Percentiles rank a stretch among this genome's conserved stretches.
Evolutionary conservation across 2,113 vertebrate genomes (phyloP).

Genomic region (Myotis lucifugus): DNA sequence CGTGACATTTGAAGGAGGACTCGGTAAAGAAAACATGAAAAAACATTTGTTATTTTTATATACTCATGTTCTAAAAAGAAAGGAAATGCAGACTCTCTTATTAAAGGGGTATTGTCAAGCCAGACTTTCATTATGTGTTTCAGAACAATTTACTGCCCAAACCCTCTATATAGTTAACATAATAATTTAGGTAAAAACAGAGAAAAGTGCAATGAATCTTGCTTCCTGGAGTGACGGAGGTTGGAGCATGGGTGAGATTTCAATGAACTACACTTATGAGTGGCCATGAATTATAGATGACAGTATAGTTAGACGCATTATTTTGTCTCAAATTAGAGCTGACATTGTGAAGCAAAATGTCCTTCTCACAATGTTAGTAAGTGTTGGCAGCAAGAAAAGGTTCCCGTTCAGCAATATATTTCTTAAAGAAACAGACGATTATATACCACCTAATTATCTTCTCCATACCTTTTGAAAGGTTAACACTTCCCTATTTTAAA

Average conservation of each 20-base stretch:
- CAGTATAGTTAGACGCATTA: conserved; percentile 89
- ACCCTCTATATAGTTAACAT: conserved; percentile 69
- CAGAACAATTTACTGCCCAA: conserved; percentile 74
- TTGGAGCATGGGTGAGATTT: conserved; percentile 91
- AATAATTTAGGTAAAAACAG: conserved; percentile 80
- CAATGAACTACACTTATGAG: conserved; percentile 91
- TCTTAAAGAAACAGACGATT: conserved; percentile 93
- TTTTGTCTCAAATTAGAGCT: conserved; percentile 92
- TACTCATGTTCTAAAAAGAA: conserved; percentile 36
- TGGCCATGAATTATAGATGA: conserved; percentile 93
- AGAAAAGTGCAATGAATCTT: conserved; percentile 75
- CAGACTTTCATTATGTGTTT: conserved; percentile 71
- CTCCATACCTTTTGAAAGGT: conserved; percentile 90
- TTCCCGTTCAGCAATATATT: conserved; percentile 78
- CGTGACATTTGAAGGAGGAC: conserved; percentile 79
- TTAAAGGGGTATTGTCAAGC: conserved; percentile 71
- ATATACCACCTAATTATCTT: conserved; percentile 88
- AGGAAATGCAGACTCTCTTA: conserved; percentile 61
- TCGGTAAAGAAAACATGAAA: conserved; percentile 68
- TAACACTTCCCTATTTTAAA: conserved; percentile 89
- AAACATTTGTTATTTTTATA: conserved; percentile 37
- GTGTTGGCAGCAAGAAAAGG: conserved; percentile 78
- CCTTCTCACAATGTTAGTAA: conserved; percentile 80
- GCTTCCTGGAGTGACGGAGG: conserved; percentile 83
- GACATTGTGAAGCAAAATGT: conserved; percentile 83